Evolutionary conservation across 2,113 vertebrate species (phyloP).

Genomic region (Damaliscus lunatus): DNA sequence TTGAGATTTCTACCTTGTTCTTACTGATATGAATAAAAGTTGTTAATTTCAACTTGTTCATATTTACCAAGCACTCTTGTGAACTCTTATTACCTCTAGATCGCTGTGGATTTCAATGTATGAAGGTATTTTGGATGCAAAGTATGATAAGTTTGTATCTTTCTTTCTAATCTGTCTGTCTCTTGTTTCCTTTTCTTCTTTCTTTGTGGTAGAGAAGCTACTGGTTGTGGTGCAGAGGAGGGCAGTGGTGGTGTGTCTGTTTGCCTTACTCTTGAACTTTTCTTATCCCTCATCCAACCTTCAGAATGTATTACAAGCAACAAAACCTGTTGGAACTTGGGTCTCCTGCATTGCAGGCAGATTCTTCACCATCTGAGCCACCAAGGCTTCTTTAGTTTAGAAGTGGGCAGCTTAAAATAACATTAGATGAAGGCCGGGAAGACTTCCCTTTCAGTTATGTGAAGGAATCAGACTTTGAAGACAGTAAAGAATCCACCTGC

Average conservation of each 20-base stretch:
- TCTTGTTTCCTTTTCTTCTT: background rate
- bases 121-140: background rate
- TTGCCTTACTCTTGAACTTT: background rate
- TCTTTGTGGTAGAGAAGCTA: background rate
- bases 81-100: background rate
- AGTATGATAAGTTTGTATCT: background rate
- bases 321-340: background rate
- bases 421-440: background rate
- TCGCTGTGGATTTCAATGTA: background rate
- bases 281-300: background rate
- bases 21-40: background rate
- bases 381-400: background rate
- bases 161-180: background rate
- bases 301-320: background rate
- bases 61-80: background rate
- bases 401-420: background rate
- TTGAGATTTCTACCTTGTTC: background rate
- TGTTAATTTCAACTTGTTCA: background rate
- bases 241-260: background rate
- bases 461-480: background rate
- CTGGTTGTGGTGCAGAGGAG: background rate
- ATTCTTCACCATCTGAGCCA: background rate
- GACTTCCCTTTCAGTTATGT: background rate
- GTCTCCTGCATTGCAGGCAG: background rate
- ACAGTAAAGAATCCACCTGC: background rate